Conservation (phyloP, 2,797 vertebrate genomes). For the Myotis daubentonii region DNA sequence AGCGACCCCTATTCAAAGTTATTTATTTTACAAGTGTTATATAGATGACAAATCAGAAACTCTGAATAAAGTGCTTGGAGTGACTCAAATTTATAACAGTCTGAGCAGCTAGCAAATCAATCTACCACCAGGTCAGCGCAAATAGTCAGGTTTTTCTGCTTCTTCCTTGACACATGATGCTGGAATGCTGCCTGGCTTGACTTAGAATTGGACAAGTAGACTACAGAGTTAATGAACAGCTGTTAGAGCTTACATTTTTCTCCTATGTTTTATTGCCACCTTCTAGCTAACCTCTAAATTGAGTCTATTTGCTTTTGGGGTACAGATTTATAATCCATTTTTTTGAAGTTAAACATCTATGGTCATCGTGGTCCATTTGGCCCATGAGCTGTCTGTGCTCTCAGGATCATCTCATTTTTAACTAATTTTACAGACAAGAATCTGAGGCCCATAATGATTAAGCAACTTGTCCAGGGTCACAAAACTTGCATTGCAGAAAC, state of each 20-base stretch:
- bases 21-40: constrained; percentile 2
- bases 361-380: constrained; percentile 62
- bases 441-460: neutral
- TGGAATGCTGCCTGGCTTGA: constrained; percentile 80
- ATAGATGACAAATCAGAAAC: neutral
- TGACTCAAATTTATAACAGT: constrained; percentile 71
- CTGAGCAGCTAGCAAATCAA: constrained; percentile 60
- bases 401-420: neutral
- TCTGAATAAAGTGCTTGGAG: constrained; percentile 69
- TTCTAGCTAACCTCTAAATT: constrained; percentile 6
- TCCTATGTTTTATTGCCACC: neutral
- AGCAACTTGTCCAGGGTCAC: neutral
- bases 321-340: constrained; percentile 58
- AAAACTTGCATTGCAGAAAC: neutral
- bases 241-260: constrained; percentile 55
- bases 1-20: neutral
- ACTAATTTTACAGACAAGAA: neutral
- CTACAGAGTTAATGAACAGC: constrained; percentile 25
- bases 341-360: constrained; percentile 58
- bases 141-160: constrained; percentile 80
- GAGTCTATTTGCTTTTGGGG: neutral
- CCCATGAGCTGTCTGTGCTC: constrained; percentile 28
- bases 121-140: constrained; percentile 70
- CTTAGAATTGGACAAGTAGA: constrained; percentile 42
- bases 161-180: constrained; percentile 74